Evolutionary conservation across 2,888 invertebrate genomes (phyloP), one percentile per base, ranked within the genome.

Genomic region (Catonia carolina): DNA sequence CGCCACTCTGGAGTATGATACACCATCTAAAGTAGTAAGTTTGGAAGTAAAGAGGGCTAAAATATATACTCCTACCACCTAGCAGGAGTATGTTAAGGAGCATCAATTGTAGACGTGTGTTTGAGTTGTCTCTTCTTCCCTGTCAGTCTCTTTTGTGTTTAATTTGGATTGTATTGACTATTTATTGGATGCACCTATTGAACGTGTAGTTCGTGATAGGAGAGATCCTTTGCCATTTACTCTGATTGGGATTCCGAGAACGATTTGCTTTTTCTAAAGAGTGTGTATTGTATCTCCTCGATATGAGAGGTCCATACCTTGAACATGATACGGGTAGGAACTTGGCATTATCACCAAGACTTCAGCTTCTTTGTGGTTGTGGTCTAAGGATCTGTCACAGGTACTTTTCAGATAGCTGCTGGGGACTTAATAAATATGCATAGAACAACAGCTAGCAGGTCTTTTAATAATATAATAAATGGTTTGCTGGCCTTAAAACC

Each of bases 241-340:
- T 42, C 42, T 6, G 42, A 42, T 42, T 4, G 42, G 4, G 42
- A 6, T 42, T 42, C 14, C 4, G 20, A 42, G 42, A 42, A 42
- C 14, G 42, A 12, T 42, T 42, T 42, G 14, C 17, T 42, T 42
- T 42, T 12, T 6, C 14, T 3, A 42, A 42, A 42, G 14, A 42
- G 4, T 42, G 17, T 15, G 42, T 42, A 12, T 42, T 42, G 42
- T 42, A 42, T 42, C 20, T 42, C 17, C 20, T 17, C 8, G 4
- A 18, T 42, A 12, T 42, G 42, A 42, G 14, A 42, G 42, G 42
- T 42, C 42, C 42, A 6, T 42, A 42, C 14, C 42, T 42, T 6
- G 42, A 42, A 3, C 42, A 42, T 42, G 42, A 42, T 42, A 42
- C 20, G 14, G 42, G 18, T 10, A 42, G 42, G 42, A 42, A 42